Evolutionary conservation across 1,140 invertebrate species (phyloP).

Genomic region (Drosophila ogumai): DNA sequence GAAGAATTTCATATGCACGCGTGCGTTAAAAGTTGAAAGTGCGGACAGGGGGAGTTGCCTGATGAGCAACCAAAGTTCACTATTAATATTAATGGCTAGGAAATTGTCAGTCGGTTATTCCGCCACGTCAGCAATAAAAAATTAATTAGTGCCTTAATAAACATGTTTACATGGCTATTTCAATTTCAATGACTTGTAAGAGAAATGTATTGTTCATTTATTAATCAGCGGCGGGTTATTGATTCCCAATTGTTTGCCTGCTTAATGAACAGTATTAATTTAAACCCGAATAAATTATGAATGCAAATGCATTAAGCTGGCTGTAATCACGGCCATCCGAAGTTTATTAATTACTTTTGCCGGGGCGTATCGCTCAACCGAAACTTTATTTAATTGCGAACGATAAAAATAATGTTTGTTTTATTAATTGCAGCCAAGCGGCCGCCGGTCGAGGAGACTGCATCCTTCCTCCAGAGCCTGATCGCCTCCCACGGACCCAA

Average conservation of each 20-base stretch:
- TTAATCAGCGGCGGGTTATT: conserved; percentile 18
- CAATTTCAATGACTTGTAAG: conserved; percentile 26
- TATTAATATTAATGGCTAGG: conserved; percentile 51
- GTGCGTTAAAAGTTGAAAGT: conserved; percentile 21
- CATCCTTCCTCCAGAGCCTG: conserved; percentile 96
- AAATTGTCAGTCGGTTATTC: conserved; percentile 31
- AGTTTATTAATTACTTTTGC: conserved; percentile 39
- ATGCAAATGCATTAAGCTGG: conserved; percentile 34
- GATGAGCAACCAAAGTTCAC: conserved; percentile 6
- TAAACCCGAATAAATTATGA: conserved; percentile 38
- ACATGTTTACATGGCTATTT: conserved; percentile 12
- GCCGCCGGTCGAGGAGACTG: conserved; percentile 97
- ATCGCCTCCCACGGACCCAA: conserved; percentile 97
- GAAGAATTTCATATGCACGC: conserved; percentile 31
- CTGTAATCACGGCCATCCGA: conserved; percentile 5
- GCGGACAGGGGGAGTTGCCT: not conserved
- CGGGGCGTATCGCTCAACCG: not conserved
- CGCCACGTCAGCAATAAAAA: not conserved
- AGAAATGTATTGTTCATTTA: conserved; percentile 14
- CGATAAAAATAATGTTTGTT: conserved; percentile 26
- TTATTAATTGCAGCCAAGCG: conserved; percentile 91
- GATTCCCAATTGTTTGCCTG: conserved; percentile 6
- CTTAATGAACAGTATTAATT: conserved; percentile 57
- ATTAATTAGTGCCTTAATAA: conserved; percentile 11
- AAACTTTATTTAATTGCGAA: conserved; percentile 34